Conservation (phyloP, 2,113 vertebrate genomes). For the Stercorarius parasiticus region DNA sequence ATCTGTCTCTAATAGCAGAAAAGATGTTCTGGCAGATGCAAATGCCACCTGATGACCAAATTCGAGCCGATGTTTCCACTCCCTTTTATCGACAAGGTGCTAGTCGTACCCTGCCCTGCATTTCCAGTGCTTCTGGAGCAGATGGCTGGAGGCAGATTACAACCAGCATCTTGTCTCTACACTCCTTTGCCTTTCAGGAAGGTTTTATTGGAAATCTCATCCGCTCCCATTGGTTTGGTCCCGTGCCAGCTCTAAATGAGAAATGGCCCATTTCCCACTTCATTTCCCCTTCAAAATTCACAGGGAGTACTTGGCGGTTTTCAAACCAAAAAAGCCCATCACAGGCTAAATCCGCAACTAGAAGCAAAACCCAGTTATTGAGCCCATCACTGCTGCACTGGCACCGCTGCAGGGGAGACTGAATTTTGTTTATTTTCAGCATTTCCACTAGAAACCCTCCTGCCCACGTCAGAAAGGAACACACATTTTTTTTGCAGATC, state of each 20-base stretch:
- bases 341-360: background rate
- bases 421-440: background rate
- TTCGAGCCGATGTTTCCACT: background rate
- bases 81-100: background rate
- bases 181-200: background rate
- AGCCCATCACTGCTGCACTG: background rate
- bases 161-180: background rate
- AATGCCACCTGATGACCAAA: background rate
- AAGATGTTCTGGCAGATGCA: conserved; percentile 16
- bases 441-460: background rate
- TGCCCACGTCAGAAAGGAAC: background rate
- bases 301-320: background rate
- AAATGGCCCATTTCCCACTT: conserved; percentile 33
- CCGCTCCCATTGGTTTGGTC: conserved; percentile 42
- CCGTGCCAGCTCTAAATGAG: background rate
- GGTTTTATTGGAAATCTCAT: conserved; percentile 43
- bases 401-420: background rate
- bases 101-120: background rate
- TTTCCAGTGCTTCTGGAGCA: background rate
- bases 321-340: background rate
- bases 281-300: conserved; percentile 40
- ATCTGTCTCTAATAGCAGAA: background rate
- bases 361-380: background rate
- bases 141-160: background rate
- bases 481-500: background rate